Percentiles rank a stretch among this genome's conserved stretches.
Conservation (phyloP, 2,797 vertebrate genomes). For the Sylvilagus floridanus region DNA sequence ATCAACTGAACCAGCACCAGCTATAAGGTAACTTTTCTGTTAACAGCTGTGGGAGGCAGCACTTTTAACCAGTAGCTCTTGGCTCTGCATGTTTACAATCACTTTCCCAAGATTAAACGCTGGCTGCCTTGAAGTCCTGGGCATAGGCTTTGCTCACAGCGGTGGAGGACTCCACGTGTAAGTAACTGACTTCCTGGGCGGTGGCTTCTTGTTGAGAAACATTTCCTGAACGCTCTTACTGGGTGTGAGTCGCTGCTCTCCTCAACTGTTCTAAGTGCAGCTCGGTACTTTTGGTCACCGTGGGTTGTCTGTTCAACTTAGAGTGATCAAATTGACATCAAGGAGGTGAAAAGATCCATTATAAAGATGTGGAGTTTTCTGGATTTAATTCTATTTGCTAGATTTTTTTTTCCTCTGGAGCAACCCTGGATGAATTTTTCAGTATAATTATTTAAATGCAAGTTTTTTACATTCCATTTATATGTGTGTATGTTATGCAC, state of each 20-base stretch:
- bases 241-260: constrained; percentile 12
- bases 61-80: constrained; percentile 59
- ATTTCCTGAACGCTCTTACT: background rate
- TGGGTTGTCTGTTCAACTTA: constrained; percentile 23
- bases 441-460: constrained; percentile 56
- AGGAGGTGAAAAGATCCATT: constrained; percentile 33
- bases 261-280: constrained; percentile 50
- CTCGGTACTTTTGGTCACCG: background rate
- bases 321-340: constrained; percentile 10
- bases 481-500: background rate
- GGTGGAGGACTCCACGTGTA: constrained; percentile 37
- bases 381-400: constrained; percentile 59
- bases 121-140: constrained; percentile 46
- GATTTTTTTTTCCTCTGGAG: background rate
- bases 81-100: constrained; percentile 65
- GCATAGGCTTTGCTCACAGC: background rate
- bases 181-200: constrained; percentile 49
- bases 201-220: background rate
- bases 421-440: constrained; percentile 52
- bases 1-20: constrained; percentile 73
- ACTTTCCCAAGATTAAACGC: constrained; percentile 51
- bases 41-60: constrained; percentile 74
- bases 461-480: constrained; percentile 15
- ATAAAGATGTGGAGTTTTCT: constrained; percentile 45
- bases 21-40: constrained; percentile 52